phyloP scores from a whole-genome alignment of 2,113 vertebrate genomes.

The Epinephelus cyanopodus region DNA sequence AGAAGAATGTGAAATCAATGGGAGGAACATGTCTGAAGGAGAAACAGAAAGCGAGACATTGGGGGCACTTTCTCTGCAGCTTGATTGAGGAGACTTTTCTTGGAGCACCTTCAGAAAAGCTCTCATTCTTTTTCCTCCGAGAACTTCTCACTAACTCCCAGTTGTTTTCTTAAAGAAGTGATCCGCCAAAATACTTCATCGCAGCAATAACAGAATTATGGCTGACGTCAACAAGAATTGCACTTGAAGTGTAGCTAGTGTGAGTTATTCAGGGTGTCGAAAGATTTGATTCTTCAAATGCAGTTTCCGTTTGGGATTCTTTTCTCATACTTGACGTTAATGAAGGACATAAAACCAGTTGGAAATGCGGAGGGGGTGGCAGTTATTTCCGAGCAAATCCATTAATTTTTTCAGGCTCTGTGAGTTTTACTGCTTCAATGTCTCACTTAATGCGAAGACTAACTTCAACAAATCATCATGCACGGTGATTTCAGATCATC shows the following conservation, averaged over 20 bases:
- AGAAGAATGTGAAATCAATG: conserved; percentile 5
- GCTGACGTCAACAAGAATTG: conserved; percentile 78
- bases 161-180: conserved; percentile 73
- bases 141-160: conserved; percentile 57
- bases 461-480: conserved; percentile 22
- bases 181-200: conserved; percentile 75
- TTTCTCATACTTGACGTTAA: conserved; percentile 52
- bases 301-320: conserved; percentile 56
- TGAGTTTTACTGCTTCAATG: conserved; percentile 35
- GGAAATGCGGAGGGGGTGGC: conserved; percentile 46
- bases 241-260: conserved; percentile 66
- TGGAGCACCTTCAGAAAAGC: conserved; percentile 65
- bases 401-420: conserved; percentile 25
- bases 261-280: conserved; percentile 74
- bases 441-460: conserved; percentile 17
- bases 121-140: conserved; percentile 59
- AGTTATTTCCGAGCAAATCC: conserved; percentile 61
- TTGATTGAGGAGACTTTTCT: conserved; percentile 65
- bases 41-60: conserved; percentile 4
- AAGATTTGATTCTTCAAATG: conserved; percentile 70
- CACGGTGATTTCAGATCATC: conserved; percentile 2
- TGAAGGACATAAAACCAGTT: conserved; percentile 52
- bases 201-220: conserved; percentile 74
- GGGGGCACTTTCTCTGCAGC: conserved; percentile 27
- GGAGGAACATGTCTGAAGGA: too few relatives aligned